These are phyloP conservation scores for Nasonia vitripennis DNA, from an alignment of 1,140 invertebrate species.

Conservation along the genomic window DNA sequence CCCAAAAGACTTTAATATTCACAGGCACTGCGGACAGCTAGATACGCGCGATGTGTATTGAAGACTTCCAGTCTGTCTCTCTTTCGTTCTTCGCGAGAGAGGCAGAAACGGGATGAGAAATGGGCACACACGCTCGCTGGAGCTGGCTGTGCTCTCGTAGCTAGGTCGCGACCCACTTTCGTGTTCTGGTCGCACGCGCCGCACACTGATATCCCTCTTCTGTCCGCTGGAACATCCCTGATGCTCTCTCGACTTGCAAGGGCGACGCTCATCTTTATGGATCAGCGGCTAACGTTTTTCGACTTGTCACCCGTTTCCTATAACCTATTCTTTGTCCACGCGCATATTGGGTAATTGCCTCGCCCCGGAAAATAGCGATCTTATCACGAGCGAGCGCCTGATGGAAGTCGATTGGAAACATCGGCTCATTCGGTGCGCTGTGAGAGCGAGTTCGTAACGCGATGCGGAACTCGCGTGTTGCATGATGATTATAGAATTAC, in stretches of 20 bases:
- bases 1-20: conserved; percentile 17
- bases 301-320: not conserved
- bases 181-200: conserved; percentile 17
- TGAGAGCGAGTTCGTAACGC: not conserved
- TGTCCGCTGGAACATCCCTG: not conserved
- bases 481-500: too few species aligned
- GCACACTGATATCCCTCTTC: not conserved
- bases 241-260: not conserved
- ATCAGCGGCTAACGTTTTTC: not conserved
- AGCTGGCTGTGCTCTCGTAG: conserved; percentile 37
- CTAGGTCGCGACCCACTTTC: conserved; percentile 65
- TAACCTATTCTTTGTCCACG: not conserved
- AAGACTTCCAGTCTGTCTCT: not conserved
- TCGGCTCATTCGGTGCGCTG: not conserved
- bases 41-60: not conserved
- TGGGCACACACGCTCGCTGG: conserved; percentile 10
- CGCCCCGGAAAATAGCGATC: not conserved
- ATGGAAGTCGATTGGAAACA: not conserved
- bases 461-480: not conserved
- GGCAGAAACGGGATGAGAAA: conserved; percentile 44
- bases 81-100: not conserved
- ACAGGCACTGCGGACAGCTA: not conserved
- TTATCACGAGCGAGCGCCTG: not conserved
- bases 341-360: conserved; percentile 16
- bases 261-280: not conserved